These are phyloP conservation scores for Apogon talboti DNA, from an alignment of 2,797 vertebrate genomes.

Conservation along the genomic window DNA sequence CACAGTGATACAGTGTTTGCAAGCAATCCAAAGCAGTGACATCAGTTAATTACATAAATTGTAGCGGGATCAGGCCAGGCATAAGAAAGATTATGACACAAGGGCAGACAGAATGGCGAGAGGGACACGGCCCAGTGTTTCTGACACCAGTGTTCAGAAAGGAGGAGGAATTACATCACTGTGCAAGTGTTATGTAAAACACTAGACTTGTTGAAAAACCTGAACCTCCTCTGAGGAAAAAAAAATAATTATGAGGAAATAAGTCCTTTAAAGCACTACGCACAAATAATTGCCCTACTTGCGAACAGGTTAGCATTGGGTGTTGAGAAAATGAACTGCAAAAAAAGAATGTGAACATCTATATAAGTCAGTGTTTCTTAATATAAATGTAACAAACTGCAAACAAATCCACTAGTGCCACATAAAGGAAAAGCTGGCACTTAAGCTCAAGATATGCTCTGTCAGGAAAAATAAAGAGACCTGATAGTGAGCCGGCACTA, in stretches of 20 bases:
- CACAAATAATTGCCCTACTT: conserved; percentile 1
- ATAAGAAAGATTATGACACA: conserved; percentile 68
- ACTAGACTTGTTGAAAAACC: conserved; percentile 36
- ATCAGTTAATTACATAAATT: conserved; percentile 75
- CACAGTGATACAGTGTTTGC: conserved; percentile 43
- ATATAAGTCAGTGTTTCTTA: background rate
- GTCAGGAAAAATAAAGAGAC: conserved; percentile 31
- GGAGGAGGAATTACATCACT: conserved; percentile 63
- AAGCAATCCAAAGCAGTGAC: conserved; percentile 65
- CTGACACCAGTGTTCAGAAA: conserved; percentile 53
- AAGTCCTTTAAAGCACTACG: conserved; percentile 1
- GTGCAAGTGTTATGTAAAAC: conserved; percentile 63
- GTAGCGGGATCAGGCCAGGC: conserved; percentile 49
- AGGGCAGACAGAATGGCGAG: conserved; percentile 50
- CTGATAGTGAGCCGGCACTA: conserved; percentile 32
- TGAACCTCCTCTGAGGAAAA: conserved; percentile 22
- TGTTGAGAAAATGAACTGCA: background rate
- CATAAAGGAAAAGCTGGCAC: conserved; percentile 7
- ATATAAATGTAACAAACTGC: background rate
- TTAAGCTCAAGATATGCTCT: conserved; percentile 15
- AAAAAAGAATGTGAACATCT: conserved; percentile 5
- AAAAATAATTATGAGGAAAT: conserved; percentile 23
- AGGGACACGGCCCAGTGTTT: conserved; percentile 53
- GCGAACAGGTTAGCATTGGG: background rate
- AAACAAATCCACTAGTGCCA: background rate